These are phyloP conservation scores for Electrophaes corylata DNA, from an alignment of 2,888 invertebrate species.

Conservation along the genomic window DNA sequence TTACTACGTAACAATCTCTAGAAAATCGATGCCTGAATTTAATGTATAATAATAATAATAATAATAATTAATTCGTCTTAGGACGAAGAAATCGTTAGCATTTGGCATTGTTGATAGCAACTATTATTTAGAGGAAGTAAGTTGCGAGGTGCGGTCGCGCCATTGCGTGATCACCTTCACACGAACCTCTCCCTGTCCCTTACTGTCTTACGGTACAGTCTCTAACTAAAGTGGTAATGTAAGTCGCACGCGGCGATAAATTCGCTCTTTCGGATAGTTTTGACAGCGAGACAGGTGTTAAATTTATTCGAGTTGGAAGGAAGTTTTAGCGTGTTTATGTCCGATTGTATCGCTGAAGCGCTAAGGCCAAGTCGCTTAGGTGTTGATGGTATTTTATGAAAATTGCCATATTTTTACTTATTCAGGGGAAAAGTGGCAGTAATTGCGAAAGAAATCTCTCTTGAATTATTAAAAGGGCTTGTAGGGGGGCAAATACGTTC, in stretches of 20 bases:
- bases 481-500: not conserved
- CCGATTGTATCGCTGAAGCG: slow-evolving; percentile 54
- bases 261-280: slow-evolving; percentile 46
- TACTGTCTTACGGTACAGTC: slow-evolving; percentile 38
- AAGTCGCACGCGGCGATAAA: slow-evolving; percentile 42
- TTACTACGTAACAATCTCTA: no score
- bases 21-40: no score
- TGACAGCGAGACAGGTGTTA: slow-evolving; percentile 70
- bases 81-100: slow-evolving; percentile 38
- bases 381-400: slow-evolving; percentile 59
- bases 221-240: slow-evolving; percentile 52
- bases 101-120: slow-evolving; percentile 59
- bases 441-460: not conserved
- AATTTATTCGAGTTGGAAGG: slow-evolving; percentile 64
- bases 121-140: slow-evolving; percentile 71
- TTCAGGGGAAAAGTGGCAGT: slow-evolving; percentile 10
- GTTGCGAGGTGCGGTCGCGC: slow-evolving; percentile 51
- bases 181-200: slow-evolving; percentile 44
- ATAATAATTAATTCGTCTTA: not conserved
- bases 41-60: no score
- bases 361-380: slow-evolving; percentile 47
- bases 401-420: slow-evolving; percentile 43
- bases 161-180: slow-evolving; percentile 48
- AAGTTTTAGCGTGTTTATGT: slow-evolving; percentile 59
- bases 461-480: not conserved